Percentiles rank a stretch among this genome's conserved stretches.
phyloP scores from a whole-genome alignment of 2,113 vertebrate species.

The Mus musculus region GRCm39 chr13:21217001-21217500 shows the following conservation, averaged over 20 bases:
- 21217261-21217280: slow-evolving; percentile 53
- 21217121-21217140: neutral
- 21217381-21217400: slow-evolving; percentile 44
- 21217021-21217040: slow-evolving; percentile 54
- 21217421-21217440: slow-evolving; percentile 27
- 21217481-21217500: neutral
- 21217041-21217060: slow-evolving; percentile 9
- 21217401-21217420: slow-evolving; percentile 21
- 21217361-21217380: slow-evolving; percentile 18
- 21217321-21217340: slow-evolving; percentile 15
- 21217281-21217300: slow-evolving; percentile 61
- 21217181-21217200: slow-evolving; percentile 45
- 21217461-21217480: neutral
- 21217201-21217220: slow-evolving; percentile 40
- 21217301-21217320: slow-evolving; percentile 57
- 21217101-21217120: slow-evolving; percentile 39
- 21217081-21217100: slow-evolving; percentile 48
- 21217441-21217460: neutral
- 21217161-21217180: neutral
- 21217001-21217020: slow-evolving; percentile 47
- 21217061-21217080: slow-evolving; percentile 44
- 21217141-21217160: slow-evolving; percentile 57
- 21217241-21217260: slow-evolving; percentile 15
- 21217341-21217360: slow-evolving; percentile 15
- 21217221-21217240: slow-evolving; percentile 4